Evolutionary conservation across 2,797 vertebrate genomes (phyloP).

Genomic region (Neosalanx taihuensis): DNA sequence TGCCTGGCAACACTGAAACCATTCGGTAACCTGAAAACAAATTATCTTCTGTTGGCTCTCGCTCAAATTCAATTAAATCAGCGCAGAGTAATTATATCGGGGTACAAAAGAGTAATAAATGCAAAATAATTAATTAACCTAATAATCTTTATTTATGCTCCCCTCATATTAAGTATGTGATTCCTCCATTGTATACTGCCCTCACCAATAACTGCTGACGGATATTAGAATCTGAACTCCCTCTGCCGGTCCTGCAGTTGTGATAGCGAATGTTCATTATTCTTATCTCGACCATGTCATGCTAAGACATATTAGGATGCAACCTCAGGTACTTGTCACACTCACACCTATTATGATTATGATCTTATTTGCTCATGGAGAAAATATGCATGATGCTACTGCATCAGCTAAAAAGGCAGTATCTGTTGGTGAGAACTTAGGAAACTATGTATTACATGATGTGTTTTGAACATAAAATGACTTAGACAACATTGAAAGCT

Average conservation of each 20-base stretch:
- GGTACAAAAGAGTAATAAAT: constrained; percentile 97
- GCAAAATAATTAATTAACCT: constrained; percentile 97
- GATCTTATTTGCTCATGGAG: constrained; percentile 14
- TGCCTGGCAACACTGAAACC: constrained; percentile 89
- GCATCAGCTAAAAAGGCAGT: constrained; percentile 6
- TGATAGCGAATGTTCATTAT: constrained; percentile 6
- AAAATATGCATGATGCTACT: constrained; percentile 27
- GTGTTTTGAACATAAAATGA: constrained; percentile 2
- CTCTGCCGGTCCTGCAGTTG: neutral
- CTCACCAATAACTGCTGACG: constrained; percentile 41
- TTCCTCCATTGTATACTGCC: constrained; percentile 80
- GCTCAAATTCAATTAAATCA: constrained; percentile 97
- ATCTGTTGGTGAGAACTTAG: constrained; percentile 4
- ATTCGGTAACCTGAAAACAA: constrained; percentile 97
- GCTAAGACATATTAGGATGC: constrained; percentile 25
- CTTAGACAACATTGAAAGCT: neutral
- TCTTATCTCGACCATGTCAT: constrained; percentile 20
- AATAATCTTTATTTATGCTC: constrained; percentile 94
- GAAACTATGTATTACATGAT: neutral
- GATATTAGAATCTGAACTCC: constrained; percentile 27
- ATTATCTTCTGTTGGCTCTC: constrained; percentile 93
- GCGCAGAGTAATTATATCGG: constrained; percentile 90
- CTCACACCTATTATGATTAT: constrained; percentile 26
- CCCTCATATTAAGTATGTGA: constrained; percentile 83
- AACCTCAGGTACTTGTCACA: constrained; percentile 25